Base-by-base conservation (phyloP, 2,888 invertebrate genomes). In the Pristionchus arcanus region DNA sequence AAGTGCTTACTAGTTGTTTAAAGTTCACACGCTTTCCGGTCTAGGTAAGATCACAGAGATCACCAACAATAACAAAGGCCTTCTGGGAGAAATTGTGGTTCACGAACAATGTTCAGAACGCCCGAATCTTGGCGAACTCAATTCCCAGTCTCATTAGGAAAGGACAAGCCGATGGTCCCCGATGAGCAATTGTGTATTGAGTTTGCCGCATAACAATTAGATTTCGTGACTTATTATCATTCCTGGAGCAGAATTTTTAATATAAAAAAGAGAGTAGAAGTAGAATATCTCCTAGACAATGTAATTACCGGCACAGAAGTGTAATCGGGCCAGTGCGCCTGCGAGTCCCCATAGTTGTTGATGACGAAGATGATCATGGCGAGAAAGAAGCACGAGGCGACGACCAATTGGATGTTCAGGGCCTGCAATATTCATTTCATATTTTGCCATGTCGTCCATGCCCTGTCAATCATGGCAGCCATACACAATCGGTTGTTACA, bases 321-420 rank as follows among this genome's bases (percentile, higher is more conserved):
- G 59, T 84, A 84, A 31, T 84, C 84, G 7, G 84, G 84, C 55
- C 55, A 84, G 21, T 31, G 42, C 34, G 25, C 31, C 21, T 84
- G n/a, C 19, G 28, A 13, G 5, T 34, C 31, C 2, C 21, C 25
- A 34, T 84, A 59, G 34, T 59, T 84, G 84, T 84, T 84, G 55
- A 84, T 55, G 59, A 84, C 84, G 59, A 59, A 84, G 55, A 84
- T 84, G 84, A 84, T 16, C 59, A 59, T 59, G 28, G 84, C 84
- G 19, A 28, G 31, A 59, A 84, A 84, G 84, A 84, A 84, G 34
- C 84, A 84, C 19, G 84, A 84, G n/a, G 84, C 16, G 7, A 84
- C 59, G 16, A 84, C 59, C 84, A 84, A 28, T 28, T 84, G 84
- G 59, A 84, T 84, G 59, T 59, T 84, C 19, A 84, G 59, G 2